These are phyloP conservation scores for Pyrochroa serraticornis DNA, from an alignment of 2,888 invertebrate genomes.

Conservation along the genomic window DNA sequence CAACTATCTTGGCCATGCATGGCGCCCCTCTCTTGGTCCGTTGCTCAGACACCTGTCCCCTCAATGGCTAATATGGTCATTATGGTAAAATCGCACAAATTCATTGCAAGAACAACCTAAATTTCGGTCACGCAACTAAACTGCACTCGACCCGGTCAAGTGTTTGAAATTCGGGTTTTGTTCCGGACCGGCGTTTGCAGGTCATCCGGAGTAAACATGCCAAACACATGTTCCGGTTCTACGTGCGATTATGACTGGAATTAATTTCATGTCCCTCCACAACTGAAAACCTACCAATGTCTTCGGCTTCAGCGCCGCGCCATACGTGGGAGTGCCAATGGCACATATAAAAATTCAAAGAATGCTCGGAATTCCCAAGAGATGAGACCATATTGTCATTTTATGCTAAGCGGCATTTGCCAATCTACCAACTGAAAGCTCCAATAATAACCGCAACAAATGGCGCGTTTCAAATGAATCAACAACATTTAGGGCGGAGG, in stretches of 20 bases:
- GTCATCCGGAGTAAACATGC: too few relatives aligned
- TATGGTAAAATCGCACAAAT: constrained; percentile 1
- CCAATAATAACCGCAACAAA: too few relatives aligned
- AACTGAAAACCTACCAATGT: neutral
- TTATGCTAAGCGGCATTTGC: neutral
- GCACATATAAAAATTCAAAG: constrained; percentile 5
- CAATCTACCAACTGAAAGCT: too few relatives aligned
- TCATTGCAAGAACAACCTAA: neutral
- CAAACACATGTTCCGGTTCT: too few relatives aligned
- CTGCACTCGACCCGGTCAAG: neutral
- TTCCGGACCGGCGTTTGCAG: neutral
- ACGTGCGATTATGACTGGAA: neutral
- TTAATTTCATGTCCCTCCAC: neutral
- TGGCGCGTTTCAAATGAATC: too few relatives aligned
- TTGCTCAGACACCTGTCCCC: constrained; percentile 35
- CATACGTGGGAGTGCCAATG: constrained; percentile 11
- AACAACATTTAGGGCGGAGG: too few relatives aligned
- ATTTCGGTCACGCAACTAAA: neutral
- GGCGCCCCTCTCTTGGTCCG: constrained; percentile 31
- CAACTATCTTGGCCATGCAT: constrained; percentile 42
- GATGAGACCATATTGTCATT: constrained; percentile 1
- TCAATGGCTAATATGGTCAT: constrained; percentile 13
- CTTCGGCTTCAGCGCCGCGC: neutral
- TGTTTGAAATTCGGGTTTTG: constrained; percentile 1
- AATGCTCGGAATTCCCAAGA: constrained; percentile 11